Base-by-base conservation (phyloP, 2,888 invertebrate species). In the Mesorhabditis belari region DNA sequence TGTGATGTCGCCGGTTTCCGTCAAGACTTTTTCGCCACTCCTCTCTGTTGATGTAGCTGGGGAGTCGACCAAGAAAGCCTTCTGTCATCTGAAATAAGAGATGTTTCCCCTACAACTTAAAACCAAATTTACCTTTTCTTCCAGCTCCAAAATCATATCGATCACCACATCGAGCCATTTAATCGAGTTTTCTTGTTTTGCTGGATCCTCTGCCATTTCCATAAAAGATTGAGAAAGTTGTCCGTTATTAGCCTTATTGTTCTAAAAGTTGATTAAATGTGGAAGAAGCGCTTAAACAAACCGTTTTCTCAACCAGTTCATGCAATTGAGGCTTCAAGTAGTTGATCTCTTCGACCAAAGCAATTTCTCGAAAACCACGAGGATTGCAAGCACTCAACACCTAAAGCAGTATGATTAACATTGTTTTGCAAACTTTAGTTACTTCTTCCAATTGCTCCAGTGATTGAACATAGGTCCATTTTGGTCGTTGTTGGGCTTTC, bases 321-420 rank as follows among this genome's bases (percentile, higher is more conserved):
- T 55, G 17, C 25, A 74, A 44, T 23, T 60, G 50, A 21, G 17
- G 52, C 29, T 65, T 63, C 54, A 62, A 61, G 19, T 67, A 64
- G 4, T 86, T 84, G 9, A 95, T 83, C 56, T 86, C 85, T 64
- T 88, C 87, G 21, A 87, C 85, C 27, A 96, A 85, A 54, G 89
- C 88, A 19, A 86, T 85, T 82, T 96, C 96, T 3, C 95, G 85
- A 59, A 87, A 81, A 0, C 96, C 96, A 9, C 94, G 86, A 52
- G 87, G 87, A 84, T 91, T 94, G 17, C 95, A 85, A 0, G 87
- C 83, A 49, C 86, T 84, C 21, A 91, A 85, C 1, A 96, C 84
- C 6, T 74, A 55, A n/a, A n/a, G n/a, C n/a, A n/a, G n/a, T n/a
- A n/a, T n/a, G n/a, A n/a, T n/a, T n/a, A n/a, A n/a, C n/a, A n/a